Conservation (phyloP, 2,797 vertebrate genomes). For the Gastrophryne carolinensis region DNA sequence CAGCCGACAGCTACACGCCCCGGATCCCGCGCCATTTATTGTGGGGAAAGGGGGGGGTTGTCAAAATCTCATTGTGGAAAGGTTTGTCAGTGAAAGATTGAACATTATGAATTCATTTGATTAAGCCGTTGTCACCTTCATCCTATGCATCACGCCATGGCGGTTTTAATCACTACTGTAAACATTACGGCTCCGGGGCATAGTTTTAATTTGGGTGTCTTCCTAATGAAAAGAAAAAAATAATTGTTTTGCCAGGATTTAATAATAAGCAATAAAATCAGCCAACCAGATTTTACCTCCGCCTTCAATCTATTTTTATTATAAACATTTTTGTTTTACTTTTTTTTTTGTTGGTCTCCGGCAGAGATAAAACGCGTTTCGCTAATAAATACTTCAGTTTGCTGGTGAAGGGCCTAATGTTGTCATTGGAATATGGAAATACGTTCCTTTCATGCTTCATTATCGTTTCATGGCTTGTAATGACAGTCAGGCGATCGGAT, state of each 20-base stretch:
- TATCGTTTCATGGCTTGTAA: conserved; percentile 83
- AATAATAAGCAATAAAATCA: conserved; percentile 99
- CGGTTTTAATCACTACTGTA: conserved; percentile 98
- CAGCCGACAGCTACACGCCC: no score
- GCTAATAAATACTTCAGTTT: conserved; percentile 94
- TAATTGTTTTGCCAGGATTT: conserved; percentile 97
- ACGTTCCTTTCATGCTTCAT: conserved; percentile 88
- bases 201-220: conserved; percentile 95
- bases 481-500: conserved; percentile 86
- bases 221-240: conserved; percentile 92
- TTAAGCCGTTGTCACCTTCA: conserved; percentile 92
- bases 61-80: conserved; percentile 87
- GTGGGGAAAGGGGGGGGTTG: no score
- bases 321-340: conserved; percentile 82
- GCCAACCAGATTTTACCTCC: conserved; percentile 90
- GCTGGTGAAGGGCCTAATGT: conserved; percentile 83
- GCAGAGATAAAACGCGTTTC: conserved; percentile 79
- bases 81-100: conserved; percentile 83
- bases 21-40: conserved; percentile 70
- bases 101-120: conserved; percentile 98
- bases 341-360: conserved; percentile 78
- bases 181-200: conserved; percentile 86
- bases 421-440: conserved; percentile 90
- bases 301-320: conserved; percentile 86
- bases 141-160: conserved; percentile 92